These are phyloP conservation scores for Cephus rjabovi DNA, from an alignment of 2,888 invertebrate species.

Conservation along the genomic window DNA sequence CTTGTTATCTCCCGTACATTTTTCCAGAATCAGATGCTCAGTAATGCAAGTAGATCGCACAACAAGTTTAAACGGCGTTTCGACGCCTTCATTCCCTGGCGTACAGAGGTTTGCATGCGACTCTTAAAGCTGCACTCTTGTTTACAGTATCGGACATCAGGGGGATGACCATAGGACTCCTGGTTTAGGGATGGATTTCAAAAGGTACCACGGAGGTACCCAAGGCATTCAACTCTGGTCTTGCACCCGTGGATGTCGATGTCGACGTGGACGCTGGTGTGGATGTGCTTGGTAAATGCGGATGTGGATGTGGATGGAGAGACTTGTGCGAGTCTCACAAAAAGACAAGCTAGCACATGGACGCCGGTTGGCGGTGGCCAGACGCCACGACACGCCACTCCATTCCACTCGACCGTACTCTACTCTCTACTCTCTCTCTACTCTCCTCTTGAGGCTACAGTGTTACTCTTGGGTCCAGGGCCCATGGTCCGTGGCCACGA, in stretches of 20 bases:
- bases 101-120: constrained; percentile 31
- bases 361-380: constrained; percentile 34
- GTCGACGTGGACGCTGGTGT: constrained; percentile 39
- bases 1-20: not conserved
- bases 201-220: constrained; percentile 10
- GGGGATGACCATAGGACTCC: constrained; percentile 10
- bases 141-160: constrained; percentile 40
- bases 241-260: constrained; percentile 40
- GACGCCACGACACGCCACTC: constrained; percentile 30
- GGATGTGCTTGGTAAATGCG: constrained; percentile 20
- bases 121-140: constrained; percentile 29
- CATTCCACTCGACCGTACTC: constrained; percentile 8
- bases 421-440: not conserved
- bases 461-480: constrained; percentile 20
- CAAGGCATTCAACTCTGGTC: constrained; percentile 30
- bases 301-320: constrained; percentile 12
- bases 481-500: constrained; percentile 13
- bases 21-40: not conserved
- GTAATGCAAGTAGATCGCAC: not conserved
- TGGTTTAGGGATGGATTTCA: constrained; percentile 15
- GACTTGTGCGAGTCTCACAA: constrained; percentile 31
- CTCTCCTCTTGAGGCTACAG: not conserved
- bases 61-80: not conserved
- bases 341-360: constrained; percentile 33
- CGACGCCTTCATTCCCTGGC: not conserved